Evolutionary conservation across 2,888 invertebrate species (phyloP).

Genomic region (Bombylius major): DNA sequence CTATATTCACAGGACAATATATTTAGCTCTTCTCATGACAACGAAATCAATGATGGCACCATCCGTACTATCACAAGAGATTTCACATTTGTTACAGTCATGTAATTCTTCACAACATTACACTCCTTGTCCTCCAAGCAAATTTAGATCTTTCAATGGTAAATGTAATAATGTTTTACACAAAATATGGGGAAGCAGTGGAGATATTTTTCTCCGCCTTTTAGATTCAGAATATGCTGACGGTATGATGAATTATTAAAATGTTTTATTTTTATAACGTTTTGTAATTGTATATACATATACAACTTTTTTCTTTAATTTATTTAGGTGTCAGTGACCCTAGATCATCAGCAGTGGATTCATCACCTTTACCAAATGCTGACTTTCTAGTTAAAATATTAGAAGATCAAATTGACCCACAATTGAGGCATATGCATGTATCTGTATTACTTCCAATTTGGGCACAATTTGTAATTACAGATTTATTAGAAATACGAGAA

Average conservation of each 20-base stretch:
- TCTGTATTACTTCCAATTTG: slow-evolving; percentile 68
- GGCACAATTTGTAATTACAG: slow-evolving; percentile 63
- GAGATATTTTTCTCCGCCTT: slow-evolving; percentile 62
- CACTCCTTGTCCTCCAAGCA: slow-evolving; percentile 58
- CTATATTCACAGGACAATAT: background rate
- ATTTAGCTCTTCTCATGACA: background rate
- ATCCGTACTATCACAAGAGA: background rate
- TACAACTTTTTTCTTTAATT: background rate
- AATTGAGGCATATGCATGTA: slow-evolving; percentile 53
- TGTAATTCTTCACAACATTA: background rate
- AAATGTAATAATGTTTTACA: slow-evolving; percentile 83
- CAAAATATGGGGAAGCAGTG: slow-evolving; percentile 69
- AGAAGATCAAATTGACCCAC: slow-evolving; percentile 41
- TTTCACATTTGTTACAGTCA: background rate
- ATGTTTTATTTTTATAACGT: no score
- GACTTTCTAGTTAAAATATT: slow-evolving; percentile 45
- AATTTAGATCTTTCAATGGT: slow-evolving; percentile 68
- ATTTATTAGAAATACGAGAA: slow-evolving; percentile 55
- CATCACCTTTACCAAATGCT: slow-evolving; percentile 50
- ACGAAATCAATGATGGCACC: background rate
- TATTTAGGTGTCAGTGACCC: slow-evolving; percentile 24
- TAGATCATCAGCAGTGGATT: slow-evolving; percentile 38
- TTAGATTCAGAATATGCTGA: slow-evolving; percentile 59
- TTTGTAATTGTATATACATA: background rate
- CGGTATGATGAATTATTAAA: slow-evolving; percentile 20